Base-by-base conservation (phyloP, 2,113 vertebrate species). In the Boleophthalmus pectinirostris region DNA sequence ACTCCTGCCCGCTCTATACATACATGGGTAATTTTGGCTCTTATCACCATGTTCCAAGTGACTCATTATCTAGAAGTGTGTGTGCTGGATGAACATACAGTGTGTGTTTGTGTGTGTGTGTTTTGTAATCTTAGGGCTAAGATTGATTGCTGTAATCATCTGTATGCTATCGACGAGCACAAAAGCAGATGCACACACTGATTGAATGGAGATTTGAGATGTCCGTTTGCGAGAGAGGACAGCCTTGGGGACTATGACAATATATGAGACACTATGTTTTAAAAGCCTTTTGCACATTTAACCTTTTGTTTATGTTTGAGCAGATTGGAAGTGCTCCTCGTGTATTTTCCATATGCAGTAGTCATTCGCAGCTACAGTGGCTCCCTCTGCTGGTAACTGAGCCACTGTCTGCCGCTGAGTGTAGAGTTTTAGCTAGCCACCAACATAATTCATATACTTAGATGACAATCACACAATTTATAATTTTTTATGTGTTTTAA, bases 141-240 rank as follows among this genome's bases (percentile, higher is more conserved):
- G 78, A 81, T 85, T 81, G 82, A 87, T 89, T 75, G 79, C 84
- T 82, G 84, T 83, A 85, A 85, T 90, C 86, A 87, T 91, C 85
- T 90, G 85, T 85, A 78, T 83, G 69, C 87, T 77, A 79, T 79
- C 68, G 82, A 82, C 80, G 78, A 92, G 92, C 91, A 92, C 90
- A 92, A 92, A 85, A 72, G 72, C 83, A 82, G 84, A 87, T 82
- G 88, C 83, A 90, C 86, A 87, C 74, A 43, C 68, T 68, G 78
- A 58, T 70, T 74, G 29, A 75, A 81, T 70, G 79, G 66, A 66
- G 85, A 74, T 74, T 70, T 57, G 70, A 79, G 71, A 72, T 46
- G 13, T 82, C 76, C 47, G 11, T 70, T 78, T 79, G 70, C 16
- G 72, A 73, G 61, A 68, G 79, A 82, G 83, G 82, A 85, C 82